Evolutionary conservation across 2,113 vertebrate genomes (phyloP).

Genomic region (Struthidea cinerea): DNA sequence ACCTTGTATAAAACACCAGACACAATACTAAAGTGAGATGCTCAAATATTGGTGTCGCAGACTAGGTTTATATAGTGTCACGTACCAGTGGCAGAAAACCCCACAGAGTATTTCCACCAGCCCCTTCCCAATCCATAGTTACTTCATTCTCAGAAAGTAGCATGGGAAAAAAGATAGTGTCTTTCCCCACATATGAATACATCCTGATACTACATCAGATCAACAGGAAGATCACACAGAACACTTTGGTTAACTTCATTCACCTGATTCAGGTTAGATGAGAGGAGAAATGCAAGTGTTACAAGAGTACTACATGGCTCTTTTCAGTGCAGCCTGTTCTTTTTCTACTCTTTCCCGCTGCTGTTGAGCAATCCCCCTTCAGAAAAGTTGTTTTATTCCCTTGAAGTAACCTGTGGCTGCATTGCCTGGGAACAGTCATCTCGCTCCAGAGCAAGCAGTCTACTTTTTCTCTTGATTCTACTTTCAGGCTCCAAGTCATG

Average conservation of each 20-base stretch:
- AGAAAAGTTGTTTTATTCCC: not conserved
- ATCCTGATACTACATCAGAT: not conserved
- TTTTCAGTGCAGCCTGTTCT: not conserved
- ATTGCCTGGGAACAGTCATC: not conserved
- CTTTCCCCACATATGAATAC: not conserved
- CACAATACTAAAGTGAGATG: not conserved
- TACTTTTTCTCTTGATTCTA: not conserved
- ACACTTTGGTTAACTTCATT: not conserved
- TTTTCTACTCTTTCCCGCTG: not conserved
- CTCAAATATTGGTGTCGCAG: not conserved
- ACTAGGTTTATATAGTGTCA: not conserved
- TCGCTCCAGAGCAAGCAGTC: not conserved
- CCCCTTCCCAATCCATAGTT: not conserved
- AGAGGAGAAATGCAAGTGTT: not conserved
- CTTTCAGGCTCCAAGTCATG: not conserved
- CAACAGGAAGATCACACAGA: not conserved
- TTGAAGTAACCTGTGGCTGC: not conserved
- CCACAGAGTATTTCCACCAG: not conserved
- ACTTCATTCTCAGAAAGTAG: not conserved
- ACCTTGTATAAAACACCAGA: not conserved
- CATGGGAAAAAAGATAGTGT: not conserved
- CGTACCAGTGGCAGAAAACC: not conserved
- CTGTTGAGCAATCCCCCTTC: not conserved
- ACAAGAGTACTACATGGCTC: accelerated
- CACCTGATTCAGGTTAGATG: not conserved